These are phyloP conservation scores for Sebastes schlegelii DNA, from an alignment of 2,113 vertebrate species.

Conservation along the genomic window DNA sequence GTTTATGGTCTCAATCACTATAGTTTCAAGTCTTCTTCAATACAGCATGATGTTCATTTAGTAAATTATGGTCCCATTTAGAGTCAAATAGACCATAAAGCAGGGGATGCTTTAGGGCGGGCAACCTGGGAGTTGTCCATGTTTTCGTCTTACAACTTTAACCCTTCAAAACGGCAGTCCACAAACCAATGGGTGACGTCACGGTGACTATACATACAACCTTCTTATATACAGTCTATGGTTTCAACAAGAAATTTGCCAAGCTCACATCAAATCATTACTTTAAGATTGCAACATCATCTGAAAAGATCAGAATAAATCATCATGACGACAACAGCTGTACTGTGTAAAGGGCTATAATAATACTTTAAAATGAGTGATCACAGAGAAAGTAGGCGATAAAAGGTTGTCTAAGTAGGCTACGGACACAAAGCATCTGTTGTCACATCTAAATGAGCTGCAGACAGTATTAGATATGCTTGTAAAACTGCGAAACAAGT, in stretches of 20 bases:
- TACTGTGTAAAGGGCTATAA: background rate
- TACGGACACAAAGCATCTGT: background rate
- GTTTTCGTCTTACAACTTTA: too few species aligned
- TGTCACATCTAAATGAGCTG: background rate
- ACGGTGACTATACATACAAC: too few species aligned
- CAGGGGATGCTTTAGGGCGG: too few species aligned
- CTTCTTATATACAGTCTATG: too few species aligned
- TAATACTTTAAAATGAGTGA: background rate
- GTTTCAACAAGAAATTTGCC: background rate
- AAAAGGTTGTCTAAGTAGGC: background rate
- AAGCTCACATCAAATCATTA: background rate
- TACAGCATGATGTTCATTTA: too few species aligned
- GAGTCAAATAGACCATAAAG: too few species aligned
- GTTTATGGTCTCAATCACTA: too few species aligned
- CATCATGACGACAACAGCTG: background rate
- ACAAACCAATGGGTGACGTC: too few species aligned
- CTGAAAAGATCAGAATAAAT: background rate
- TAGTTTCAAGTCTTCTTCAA: too few species aligned
- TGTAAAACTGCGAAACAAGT: background rate
- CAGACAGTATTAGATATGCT: background rate
- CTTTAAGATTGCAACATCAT: background rate
- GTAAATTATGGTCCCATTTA: too few species aligned
- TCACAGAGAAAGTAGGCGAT: background rate
- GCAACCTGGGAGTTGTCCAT: too few species aligned
- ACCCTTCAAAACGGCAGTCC: too few species aligned